phyloP scores from a whole-genome alignment of 2,113 vertebrate genomes.

The Amblyopsis rosae region DNA sequence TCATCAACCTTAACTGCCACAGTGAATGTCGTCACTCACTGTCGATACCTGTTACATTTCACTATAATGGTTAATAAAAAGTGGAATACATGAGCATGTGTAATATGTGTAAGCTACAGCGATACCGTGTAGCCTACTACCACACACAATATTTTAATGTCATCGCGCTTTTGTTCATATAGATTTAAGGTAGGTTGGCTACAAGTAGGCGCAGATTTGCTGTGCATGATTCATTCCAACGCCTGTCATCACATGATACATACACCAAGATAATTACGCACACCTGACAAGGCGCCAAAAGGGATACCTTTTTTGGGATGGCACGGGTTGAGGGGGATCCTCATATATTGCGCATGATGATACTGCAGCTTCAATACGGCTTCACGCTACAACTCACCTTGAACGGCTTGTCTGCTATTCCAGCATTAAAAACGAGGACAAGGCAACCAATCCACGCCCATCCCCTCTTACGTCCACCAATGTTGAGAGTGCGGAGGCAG shows the following conservation, averaged over 20 bases:
- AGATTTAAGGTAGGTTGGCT: neutral
- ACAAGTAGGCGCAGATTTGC: neutral
- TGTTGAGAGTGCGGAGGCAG: constrained; percentile 53
- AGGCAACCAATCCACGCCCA: constrained; percentile 73
- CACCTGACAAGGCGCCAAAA: neutral
- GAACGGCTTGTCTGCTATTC: constrained; percentile 69
- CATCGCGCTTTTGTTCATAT: neutral
- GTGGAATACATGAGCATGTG: too few relatives aligned
- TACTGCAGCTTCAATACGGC: constrained; percentile 85
- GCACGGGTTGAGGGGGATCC: constrained; percentile 22
- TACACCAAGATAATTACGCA: neutral
- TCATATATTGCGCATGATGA: constrained; percentile 92
- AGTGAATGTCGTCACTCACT: too few relatives aligned
- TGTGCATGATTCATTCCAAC: too few relatives aligned
- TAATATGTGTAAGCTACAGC: too few relatives aligned
- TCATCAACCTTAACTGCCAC: too few relatives aligned
- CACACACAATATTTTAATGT: too few relatives aligned
- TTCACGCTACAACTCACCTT: constrained; percentile 89
- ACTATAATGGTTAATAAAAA: too few relatives aligned
- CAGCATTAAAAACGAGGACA: constrained; percentile 51
- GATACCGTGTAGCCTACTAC: too few relatives aligned
- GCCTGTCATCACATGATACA: too few relatives aligned
- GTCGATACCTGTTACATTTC: too few relatives aligned
- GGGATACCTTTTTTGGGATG: neutral
- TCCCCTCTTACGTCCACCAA: constrained; percentile 20